These are phyloP conservation scores for Poecilia velifera DNA, from an alignment of 2,797 vertebrate genomes.

Conservation along the genomic window DNA sequence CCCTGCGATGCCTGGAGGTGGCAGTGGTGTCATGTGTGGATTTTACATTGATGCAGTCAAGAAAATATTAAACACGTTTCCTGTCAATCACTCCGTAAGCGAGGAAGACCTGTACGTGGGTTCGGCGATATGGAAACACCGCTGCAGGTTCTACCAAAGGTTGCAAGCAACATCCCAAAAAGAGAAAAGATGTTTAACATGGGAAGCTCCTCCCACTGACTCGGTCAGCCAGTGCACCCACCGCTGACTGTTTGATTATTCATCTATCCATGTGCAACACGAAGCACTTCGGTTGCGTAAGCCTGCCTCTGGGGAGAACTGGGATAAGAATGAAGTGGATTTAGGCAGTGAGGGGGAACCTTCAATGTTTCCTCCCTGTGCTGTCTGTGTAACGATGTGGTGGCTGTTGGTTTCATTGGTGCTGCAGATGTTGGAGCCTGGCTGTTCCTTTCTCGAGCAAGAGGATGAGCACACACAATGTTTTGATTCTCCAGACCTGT, in stretches of 20 bases:
- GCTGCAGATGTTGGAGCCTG: constrained; percentile 14
- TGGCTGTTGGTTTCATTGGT: constrained; percentile 26
- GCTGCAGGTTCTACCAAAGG: constrained; percentile 19
- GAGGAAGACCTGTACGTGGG: constrained; percentile 25
- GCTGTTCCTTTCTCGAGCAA: neutral
- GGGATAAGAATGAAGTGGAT: constrained; percentile 65
- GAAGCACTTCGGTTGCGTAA: constrained; percentile 74
- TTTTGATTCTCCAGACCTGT: constrained; percentile 28
- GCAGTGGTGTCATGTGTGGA: constrained; percentile 31
- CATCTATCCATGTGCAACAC: constrained; percentile 67
- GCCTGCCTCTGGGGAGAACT: constrained; percentile 58
- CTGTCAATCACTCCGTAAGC: constrained; percentile 7
- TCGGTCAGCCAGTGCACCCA: constrained; percentile 42
- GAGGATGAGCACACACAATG: constrained; percentile 36
- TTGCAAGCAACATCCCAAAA: neutral
- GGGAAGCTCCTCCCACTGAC: constrained; percentile 55
- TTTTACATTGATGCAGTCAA: neutral
- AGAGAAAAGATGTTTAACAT: constrained; percentile 28
- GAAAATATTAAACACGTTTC: constrained; percentile 2
- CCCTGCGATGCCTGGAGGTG: constrained; percentile 51
- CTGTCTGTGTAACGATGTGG: constrained; percentile 44
- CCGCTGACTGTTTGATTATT: constrained; percentile 69
- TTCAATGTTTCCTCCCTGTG: constrained; percentile 40
- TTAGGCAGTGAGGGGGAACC: constrained; percentile 53
- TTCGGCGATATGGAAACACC: constrained; percentile 1